Evolutionary conservation across 2,797 vertebrate species (phyloP), one percentile per base, ranked within the genome.

Genomic region (Lateolabrax maculatus): DNA sequence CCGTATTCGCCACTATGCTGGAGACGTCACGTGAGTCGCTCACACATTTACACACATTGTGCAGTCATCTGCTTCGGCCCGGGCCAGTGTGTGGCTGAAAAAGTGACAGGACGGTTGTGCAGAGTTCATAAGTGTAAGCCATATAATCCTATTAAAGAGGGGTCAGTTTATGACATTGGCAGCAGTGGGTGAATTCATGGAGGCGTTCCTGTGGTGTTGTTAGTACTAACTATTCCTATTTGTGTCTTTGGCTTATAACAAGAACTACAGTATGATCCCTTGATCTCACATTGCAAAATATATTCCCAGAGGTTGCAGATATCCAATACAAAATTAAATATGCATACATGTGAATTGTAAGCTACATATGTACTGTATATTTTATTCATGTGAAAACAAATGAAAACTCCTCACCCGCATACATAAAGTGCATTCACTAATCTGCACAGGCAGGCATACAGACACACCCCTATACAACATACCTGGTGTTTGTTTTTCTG

Each of bases 1-100:
- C 90, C 95, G 96, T 39, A 96, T 99, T 84, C 96, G 94, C 83
- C 98, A 99, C 92, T 99, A 99, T 0, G 97, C 98, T 0, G 97
- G 98, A 55, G 95, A 97, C 0, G 98, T 98, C 90, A 98, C 96
- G 97, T 98, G 90, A 96, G 97, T 95, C 3, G 6, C 51, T 65
- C 23, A 1, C 57, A 43, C 72, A 21, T 70, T 75, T 5, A 12
- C 15, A 46, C 43, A 1, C 36, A 44, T 46, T 19, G 31, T 43
- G 13, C 36, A 9, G 13, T 77, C 21, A 2, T 53, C 58, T 6
- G 57, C 21, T 68, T 27, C 3, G 13, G 31, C 25, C 16, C 2
- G 3, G 1, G 16, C 2, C 29, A 10, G 39, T 13, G n/a, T 43
- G 49, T 34, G 48, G 4, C 53, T 53, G 60, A 21, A 68, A 51